A percentile compares a stretch with the other conserved stretches of the same genome.
phyloP scores from a whole-genome alignment of 2,113 vertebrate genomes.

The Neogobius melanostomus region DNA sequence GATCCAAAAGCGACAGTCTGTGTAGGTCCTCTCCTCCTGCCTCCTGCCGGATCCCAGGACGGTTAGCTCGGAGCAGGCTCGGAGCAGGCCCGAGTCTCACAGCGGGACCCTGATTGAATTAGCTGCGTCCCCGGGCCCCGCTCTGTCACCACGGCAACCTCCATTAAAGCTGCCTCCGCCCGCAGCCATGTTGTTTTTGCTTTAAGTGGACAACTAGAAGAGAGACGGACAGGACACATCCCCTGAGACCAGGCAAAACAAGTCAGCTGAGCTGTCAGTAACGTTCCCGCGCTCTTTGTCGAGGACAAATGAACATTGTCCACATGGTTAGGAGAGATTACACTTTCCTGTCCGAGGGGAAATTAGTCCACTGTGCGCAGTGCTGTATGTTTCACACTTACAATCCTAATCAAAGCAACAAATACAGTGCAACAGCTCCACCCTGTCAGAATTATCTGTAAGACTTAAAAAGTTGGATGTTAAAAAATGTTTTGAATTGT shows the following conservation, averaged over 20 bases:
- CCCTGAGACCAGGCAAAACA: neutral
- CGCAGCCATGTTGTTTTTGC: neutral
- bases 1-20: neutral
- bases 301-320: too few species aligned
- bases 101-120: neutral
- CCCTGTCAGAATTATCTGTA: too few species aligned
- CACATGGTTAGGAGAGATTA: neutral
- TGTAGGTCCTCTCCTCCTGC: neutral
- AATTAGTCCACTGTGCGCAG: too few species aligned
- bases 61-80: neutral
- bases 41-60: neutral
- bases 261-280: neutral
- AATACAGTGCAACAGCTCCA: too few species aligned
- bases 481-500: too few species aligned
- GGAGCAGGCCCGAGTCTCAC: neutral
- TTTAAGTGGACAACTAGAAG: slow-evolving; percentile 1
- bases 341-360: too few species aligned
- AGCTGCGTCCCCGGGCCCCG: neutral
- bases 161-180: neutral
- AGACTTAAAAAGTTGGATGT: too few species aligned
- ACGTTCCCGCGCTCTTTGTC: too few species aligned
- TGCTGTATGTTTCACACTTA: too few species aligned
- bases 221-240: neutral
- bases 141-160: neutral
- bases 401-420: too few species aligned